Conservation (phyloP, 2,797 vertebrate species). For the Vespertilio murinus region DNA sequence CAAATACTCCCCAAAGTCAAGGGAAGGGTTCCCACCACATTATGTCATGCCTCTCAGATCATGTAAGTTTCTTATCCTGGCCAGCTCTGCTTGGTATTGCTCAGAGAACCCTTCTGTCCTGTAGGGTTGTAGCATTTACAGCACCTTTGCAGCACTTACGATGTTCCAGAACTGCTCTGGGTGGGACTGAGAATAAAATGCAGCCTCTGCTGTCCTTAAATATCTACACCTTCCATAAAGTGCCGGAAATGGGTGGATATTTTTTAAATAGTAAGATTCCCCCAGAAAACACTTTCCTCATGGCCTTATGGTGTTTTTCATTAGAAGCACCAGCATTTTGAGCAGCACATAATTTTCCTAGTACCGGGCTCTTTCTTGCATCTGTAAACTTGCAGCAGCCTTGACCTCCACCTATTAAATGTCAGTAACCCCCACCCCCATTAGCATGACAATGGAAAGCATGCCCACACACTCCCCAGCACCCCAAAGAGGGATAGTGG, state of each 20-base stretch:
- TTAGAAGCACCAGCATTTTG: neutral
- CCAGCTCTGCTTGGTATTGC: neutral
- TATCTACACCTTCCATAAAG: neutral
- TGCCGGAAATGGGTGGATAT: neutral
- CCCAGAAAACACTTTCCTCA: neutral
- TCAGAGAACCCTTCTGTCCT: neutral
- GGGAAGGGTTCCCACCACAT: neutral
- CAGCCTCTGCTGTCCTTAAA: neutral
- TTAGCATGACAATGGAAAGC: neutral
- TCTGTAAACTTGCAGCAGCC: neutral
- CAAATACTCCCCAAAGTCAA: neutral
- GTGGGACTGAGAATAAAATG: neutral
- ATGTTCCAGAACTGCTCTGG: neutral
- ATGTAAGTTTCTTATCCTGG: neutral
- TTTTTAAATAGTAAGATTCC: neutral
- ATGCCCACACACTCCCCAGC: neutral
- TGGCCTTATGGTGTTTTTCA: neutral
- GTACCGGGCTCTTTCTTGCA: neutral
- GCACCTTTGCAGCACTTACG: neutral
- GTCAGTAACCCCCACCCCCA: neutral
- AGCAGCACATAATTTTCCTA: neutral
- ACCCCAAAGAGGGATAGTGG: neutral
- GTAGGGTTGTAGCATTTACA: neutral
- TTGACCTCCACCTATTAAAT: neutral
- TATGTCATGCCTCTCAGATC: neutral